Conservation (phyloP, 2,113 vertebrate species). For the Callaeas wilsoni region DNA sequence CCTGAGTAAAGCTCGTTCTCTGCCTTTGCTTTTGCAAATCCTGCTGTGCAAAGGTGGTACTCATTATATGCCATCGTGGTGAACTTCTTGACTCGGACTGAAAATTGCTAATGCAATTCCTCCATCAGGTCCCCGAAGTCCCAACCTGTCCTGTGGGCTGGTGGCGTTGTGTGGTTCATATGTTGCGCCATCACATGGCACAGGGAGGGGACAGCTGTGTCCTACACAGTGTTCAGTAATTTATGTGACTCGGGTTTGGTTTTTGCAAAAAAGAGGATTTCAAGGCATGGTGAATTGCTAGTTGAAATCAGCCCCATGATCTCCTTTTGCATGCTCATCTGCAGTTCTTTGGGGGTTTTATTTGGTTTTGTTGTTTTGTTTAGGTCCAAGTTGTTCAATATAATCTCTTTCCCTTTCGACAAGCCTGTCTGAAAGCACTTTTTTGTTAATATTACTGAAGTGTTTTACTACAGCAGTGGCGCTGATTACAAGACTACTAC, state of each 20-base stretch:
- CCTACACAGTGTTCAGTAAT: fast-evolving
- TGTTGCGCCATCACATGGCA: not conserved
- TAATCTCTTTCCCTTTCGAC: not conserved
- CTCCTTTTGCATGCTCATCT: not conserved
- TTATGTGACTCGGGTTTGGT: not conserved
- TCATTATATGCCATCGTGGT: fast-evolving
- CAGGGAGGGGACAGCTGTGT: not conserved
- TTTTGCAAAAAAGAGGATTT: not conserved
- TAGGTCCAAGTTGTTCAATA: not conserved
- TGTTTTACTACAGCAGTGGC: slow-evolving; percentile 42
- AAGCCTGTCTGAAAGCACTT: not conserved
- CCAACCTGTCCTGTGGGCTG: not conserved
- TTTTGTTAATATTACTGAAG: slow-evolving; percentile 42
- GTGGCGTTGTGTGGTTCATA: fast-evolving
- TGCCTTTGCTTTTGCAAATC: not conserved
- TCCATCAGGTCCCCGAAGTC: fast-evolving
- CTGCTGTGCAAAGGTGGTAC: not conserved
- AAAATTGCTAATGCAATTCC: not conserved
- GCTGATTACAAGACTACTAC: slow-evolving; percentile 45
- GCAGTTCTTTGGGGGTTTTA: not conserved
- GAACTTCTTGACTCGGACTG: not conserved
- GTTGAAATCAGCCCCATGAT: not conserved
- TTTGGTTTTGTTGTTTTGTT: not conserved
- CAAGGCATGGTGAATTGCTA: not conserved
- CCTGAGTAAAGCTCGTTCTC: not conserved